Percentiles rank a stretch among this genome's conserved stretches.
These are phyloP conservation scores for Zophobas atratus DNA, from an alignment of 1,140 invertebrate genomes.

Conservation along the genomic window DNA sequence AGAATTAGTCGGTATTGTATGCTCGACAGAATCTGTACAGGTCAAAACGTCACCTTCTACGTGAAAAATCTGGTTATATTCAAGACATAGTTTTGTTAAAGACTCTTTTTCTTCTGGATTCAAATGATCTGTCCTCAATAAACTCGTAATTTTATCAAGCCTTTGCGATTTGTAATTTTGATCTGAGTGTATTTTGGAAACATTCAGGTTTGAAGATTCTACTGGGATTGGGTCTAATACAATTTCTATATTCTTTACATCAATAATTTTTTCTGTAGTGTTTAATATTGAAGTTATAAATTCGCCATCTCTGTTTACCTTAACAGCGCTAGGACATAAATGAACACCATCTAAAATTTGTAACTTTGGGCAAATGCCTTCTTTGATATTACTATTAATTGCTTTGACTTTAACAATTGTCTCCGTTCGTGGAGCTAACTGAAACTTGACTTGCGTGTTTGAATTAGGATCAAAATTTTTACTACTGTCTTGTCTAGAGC, in stretches of 20 bases:
- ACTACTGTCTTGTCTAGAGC: no score
- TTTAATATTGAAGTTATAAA: conserved; percentile 46
- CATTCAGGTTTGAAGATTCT: conserved; percentile 36
- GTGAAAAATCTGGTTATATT: conserved; percentile 53
- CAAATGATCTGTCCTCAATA: conserved; percentile 46
- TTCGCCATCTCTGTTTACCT: conserved; percentile 44
- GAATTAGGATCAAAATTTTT: conserved; percentile 6
- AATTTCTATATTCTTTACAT: conserved; percentile 37
- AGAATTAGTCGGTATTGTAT: conserved; percentile 48
- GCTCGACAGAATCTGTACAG: conserved; percentile 51
- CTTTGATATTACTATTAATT: conserved; percentile 35
- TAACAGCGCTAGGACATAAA: conserved; percentile 48
- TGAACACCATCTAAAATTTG: conserved; percentile 31
- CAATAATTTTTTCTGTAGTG: conserved; percentile 25
- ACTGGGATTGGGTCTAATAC: background rate
- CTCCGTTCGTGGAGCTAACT: conserved; percentile 33
- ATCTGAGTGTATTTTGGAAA: conserved; percentile 35
- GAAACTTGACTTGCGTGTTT: conserved; percentile 3
- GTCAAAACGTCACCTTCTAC: conserved; percentile 41
- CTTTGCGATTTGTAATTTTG: conserved; percentile 29
- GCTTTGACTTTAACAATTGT: conserved; percentile 45
- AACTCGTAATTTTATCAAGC: conserved; percentile 44
- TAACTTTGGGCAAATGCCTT: conserved; percentile 37
- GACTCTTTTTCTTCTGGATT: conserved; percentile 52
- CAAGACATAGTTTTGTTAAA: conserved; percentile 43